phyloP scores from a whole-genome alignment of 2,797 vertebrate genomes.

The Phataginus tricuspis region DNA sequence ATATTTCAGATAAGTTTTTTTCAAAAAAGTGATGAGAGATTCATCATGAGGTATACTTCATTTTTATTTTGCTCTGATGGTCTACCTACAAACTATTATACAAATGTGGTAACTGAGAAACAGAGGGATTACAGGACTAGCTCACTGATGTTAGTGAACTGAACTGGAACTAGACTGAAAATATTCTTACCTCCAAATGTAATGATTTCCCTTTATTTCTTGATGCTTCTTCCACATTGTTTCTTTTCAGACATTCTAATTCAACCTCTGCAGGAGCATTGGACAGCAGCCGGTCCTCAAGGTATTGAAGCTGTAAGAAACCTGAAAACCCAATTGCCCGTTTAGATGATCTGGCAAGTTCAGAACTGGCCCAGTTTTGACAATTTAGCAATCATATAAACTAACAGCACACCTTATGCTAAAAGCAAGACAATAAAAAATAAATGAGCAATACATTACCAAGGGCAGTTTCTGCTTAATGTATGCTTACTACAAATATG shows the following conservation, averaged over 20 bases:
- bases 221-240: neutral
- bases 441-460: neutral
- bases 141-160: neutral
- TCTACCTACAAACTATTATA: neutral
- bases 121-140: neutral
- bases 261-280: neutral
- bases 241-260: conserved; percentile 26
- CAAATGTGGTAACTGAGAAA: neutral
- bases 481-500: neutral
- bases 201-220: neutral
- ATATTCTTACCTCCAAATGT: neutral
- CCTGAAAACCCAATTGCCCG: neutral
- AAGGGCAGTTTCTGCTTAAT: neutral
- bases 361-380: neutral
- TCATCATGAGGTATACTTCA: neutral
- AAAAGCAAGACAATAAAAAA: neutral
- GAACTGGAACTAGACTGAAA: neutral
- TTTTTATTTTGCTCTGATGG: neutral
- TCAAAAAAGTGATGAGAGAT: neutral
- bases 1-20: neutral
- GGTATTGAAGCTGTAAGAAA: neutral
- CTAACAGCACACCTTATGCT: neutral
- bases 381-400: neutral
- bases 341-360: neutral
- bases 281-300: neutral